phyloP scores from a whole-genome alignment of 2,797 vertebrate species.

The Sternarchorhynchus goeldii region DNA sequence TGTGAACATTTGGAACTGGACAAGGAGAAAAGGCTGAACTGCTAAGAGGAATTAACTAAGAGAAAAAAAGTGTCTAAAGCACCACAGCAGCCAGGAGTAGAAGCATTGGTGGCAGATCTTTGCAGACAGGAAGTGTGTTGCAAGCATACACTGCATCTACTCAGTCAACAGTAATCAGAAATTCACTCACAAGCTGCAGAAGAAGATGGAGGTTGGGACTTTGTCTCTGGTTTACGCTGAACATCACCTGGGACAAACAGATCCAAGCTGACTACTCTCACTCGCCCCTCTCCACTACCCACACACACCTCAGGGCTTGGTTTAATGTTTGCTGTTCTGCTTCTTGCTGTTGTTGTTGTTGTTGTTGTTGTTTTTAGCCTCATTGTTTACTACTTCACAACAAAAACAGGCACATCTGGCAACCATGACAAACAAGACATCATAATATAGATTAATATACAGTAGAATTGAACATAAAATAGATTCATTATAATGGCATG shows the following conservation, averaged over 20 bases:
- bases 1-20: no score
- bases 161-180: background rate
- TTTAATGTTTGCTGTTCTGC: background rate
- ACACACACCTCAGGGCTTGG: constrained; percentile 9
- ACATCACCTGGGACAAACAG: constrained; percentile 16
- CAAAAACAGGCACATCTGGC: background rate
- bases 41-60: no score
- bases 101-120: constrained; percentile 1
- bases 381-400: constrained; percentile 9
- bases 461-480: background rate
- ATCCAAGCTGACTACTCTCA: constrained; percentile 19
- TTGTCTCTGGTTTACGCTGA: no score
- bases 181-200: background rate
- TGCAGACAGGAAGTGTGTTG: background rate
- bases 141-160: background rate
- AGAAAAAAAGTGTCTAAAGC: constrained; percentile 3
- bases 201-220: no score
- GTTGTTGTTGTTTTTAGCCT: constrained; percentile 3
- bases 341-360: background rate
- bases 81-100: constrained; percentile 32
- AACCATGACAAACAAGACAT: background rate
- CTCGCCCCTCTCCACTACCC: background rate
- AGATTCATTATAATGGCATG: background rate
- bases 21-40: no score
- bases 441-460: background rate